Evolutionary conservation across 2,888 invertebrate species (phyloP).

Genomic region (Steromphala cineraria): DNA sequence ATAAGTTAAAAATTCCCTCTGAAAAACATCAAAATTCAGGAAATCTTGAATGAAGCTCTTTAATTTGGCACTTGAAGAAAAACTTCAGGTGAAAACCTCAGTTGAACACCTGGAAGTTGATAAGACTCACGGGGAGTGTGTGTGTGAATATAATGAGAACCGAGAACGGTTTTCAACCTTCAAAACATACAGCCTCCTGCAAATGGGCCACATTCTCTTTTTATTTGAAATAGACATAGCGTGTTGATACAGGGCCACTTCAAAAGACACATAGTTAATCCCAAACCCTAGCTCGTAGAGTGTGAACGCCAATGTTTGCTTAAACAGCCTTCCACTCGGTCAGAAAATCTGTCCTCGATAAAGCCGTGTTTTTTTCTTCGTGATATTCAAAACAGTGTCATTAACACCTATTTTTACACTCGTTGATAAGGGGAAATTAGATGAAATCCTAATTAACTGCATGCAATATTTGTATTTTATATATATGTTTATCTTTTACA

Average conservation of each 20-base stretch:
- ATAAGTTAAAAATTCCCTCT: too few relatives aligned
- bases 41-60: too few relatives aligned
- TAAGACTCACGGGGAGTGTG: too few relatives aligned
- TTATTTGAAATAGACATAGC: conserved; percentile 11
- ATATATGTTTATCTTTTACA: too few relatives aligned
- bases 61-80: too few relatives aligned
- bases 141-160: not conserved
- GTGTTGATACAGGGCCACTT: conserved; percentile 25
- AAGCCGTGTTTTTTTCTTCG: not conserved
- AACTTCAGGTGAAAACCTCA: too few relatives aligned
- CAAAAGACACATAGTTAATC: conserved; percentile 21
- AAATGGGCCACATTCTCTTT: conserved; percentile 15
- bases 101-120: too few relatives aligned
- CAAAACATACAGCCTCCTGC: not conserved
- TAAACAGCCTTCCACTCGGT: not conserved
- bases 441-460: too few relatives aligned
- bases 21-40: too few relatives aligned
- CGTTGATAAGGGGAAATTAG: not conserved
- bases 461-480: too few relatives aligned
- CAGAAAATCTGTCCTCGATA: not conserved
- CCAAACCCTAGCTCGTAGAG: not conserved
- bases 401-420: not conserved
- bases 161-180: conserved; percentile 9
- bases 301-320: conserved; percentile 7
- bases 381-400: too few relatives aligned